Evolutionary conservation across 2,113 vertebrate species (phyloP).

Genomic region (Salvelinus sp.): DNA sequence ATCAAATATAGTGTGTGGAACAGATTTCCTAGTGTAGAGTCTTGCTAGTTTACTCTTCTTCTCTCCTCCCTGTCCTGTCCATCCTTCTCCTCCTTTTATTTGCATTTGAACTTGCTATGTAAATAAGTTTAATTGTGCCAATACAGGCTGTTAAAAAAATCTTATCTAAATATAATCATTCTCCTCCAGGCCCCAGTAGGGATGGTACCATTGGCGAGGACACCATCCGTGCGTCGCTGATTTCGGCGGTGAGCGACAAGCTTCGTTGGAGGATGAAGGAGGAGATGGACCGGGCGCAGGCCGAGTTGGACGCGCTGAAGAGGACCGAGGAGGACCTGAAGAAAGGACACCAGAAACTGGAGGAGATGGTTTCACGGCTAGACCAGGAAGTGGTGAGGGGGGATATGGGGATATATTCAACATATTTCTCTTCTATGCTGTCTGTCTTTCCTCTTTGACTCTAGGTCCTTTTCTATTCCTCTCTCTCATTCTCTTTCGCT

Average conservation of each 20-base stretch:
- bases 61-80: not conserved
- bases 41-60: not conserved
- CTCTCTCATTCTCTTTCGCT: not conserved
- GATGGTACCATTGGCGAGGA: conserved; percentile 97
- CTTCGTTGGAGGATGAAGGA: conserved; percentile 98
- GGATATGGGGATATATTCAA: not conserved
- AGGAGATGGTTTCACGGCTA: conserved; percentile 94
- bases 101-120: no score
- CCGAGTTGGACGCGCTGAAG: conserved; percentile 94
- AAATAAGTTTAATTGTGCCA: no score
- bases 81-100: not conserved
- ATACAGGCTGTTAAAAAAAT: no score
- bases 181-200: conserved; percentile 80
- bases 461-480: not conserved
- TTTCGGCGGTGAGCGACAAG: conserved; percentile 96
- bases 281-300: conserved; percentile 96
- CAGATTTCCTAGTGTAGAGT: no score
- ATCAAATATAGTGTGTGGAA: conserved; percentile 37
- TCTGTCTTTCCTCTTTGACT: not conserved
- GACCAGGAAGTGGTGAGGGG: conserved; percentile 96
- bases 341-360: conserved; percentile 96
- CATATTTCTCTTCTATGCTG: not conserved
- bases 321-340: conserved; percentile 96
- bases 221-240: conserved; percentile 94
- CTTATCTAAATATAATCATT: not conserved